Percentiles rank a stretch among this genome's conserved stretches.
phyloP scores from a whole-genome alignment of 1,140 invertebrate species.

The Drosophila obscura region DNA sequence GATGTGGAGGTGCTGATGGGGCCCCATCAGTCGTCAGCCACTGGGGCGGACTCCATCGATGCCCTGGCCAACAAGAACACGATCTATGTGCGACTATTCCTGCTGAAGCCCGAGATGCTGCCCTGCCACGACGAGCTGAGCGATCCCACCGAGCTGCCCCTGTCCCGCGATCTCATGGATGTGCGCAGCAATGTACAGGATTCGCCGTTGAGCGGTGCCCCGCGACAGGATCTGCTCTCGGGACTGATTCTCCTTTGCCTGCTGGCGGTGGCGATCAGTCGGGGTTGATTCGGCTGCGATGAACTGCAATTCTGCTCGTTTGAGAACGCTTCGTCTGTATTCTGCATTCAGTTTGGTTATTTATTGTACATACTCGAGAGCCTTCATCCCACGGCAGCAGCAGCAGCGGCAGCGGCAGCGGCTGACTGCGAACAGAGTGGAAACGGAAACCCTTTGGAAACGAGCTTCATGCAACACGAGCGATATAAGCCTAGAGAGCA shows the following conservation, averaged over 20 bases:
- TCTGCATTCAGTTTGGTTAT: slow-evolving; percentile 26
- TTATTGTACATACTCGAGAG: slow-evolving; percentile 45
- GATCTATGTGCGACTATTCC: slow-evolving; percentile 85
- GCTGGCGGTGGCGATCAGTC: slow-evolving; percentile 31
- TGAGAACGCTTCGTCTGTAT: background rate
- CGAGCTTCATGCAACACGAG: slow-evolving; percentile 60
- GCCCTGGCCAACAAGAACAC: slow-evolving; percentile 63
- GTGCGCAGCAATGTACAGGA: slow-evolving; percentile 76
- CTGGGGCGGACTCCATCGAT: slow-evolving; percentile 52
- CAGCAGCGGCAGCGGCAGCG: background rate
- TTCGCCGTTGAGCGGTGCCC: slow-evolving; percentile 29
- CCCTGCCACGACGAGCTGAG: slow-evolving; percentile 88
- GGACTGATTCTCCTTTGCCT: slow-evolving; percentile 9
- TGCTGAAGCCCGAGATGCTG: slow-evolving; percentile 87
- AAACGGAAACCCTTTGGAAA: slow-evolving; percentile 52
- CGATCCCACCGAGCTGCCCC: slow-evolving; percentile 86
- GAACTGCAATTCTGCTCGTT: background rate
- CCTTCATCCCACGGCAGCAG: background rate
- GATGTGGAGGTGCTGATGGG: slow-evolving; percentile 65
- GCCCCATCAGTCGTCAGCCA: slow-evolving; percentile 11
- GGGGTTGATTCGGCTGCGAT: slow-evolving; percentile 43
- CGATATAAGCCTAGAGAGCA: slow-evolving; percentile 1
- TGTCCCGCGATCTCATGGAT: slow-evolving; percentile 84
- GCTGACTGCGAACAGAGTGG: too few species aligned
- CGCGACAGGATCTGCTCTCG: background rate